These are phyloP conservation scores for Scomberomorus guttatus DNA, from an alignment of 2,797 vertebrate species.

Conservation along the genomic window DNA sequence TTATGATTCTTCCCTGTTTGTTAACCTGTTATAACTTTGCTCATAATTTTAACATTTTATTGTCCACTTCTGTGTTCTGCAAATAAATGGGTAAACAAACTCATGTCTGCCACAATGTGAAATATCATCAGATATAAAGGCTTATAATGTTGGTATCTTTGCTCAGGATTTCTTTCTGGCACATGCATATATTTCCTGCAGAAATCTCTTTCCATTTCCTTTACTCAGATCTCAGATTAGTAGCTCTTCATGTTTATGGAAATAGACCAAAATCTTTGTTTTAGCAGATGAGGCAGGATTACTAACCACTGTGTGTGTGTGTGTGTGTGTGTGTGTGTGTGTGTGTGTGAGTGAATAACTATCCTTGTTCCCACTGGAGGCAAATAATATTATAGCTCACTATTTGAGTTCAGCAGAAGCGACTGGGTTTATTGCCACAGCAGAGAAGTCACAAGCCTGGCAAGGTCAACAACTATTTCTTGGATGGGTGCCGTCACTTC, in stretches of 20 bases:
- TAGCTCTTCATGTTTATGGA: conserved; percentile 42
- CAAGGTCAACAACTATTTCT: conserved; percentile 50
- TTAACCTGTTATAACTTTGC: too few relatives aligned
- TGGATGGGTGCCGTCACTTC: too few relatives aligned
- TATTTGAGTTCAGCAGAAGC: conserved; percentile 33
- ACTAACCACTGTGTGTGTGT: neutral
- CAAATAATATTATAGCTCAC: conserved; percentile 12
- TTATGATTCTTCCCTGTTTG: too few relatives aligned
- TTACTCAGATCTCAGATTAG: conserved; percentile 50
- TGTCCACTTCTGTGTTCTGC: too few relatives aligned
- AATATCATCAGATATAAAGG: neutral
- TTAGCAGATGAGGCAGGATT: conserved; percentile 61
- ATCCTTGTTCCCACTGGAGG: conserved; percentile 19
- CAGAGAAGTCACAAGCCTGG: conserved; percentile 50
- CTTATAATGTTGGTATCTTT: neutral
- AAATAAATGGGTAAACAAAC: too few relatives aligned
- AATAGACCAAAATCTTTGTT: conserved; percentile 44
- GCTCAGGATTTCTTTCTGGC: conserved; percentile 6
- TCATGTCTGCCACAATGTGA: too few relatives aligned
- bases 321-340: neutral
- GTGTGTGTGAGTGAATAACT: neutral
- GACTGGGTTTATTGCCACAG: conserved; percentile 52
- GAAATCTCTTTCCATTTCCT: conserved; percentile 24
- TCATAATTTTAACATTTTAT: too few relatives aligned
- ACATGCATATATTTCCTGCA: conserved; percentile 8